These are phyloP conservation scores for Rhagoletis zephyria DNA, from an alignment of 1,140 invertebrate species.

Conservation along the genomic window DNA sequence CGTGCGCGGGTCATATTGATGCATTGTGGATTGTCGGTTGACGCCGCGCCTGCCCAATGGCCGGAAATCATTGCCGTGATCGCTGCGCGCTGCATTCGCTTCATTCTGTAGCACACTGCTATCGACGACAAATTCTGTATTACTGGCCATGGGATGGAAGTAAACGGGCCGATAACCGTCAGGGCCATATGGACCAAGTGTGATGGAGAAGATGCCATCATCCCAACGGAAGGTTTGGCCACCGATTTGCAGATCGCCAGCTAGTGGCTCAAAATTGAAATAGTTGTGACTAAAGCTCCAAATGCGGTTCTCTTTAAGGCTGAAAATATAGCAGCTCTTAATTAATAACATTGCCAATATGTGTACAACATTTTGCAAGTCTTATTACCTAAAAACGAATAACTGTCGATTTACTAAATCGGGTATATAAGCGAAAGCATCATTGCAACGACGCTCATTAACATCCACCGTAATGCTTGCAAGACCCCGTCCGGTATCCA, in stretches of 20 bases:
- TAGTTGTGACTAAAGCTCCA: constrained; percentile 83
- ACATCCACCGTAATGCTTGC: constrained; percentile 81
- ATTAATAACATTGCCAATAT: no score
- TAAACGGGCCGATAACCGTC: constrained; percentile 77
- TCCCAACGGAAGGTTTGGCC: constrained; percentile 81
- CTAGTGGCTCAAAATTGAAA: constrained; percentile 81
- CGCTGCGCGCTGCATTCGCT: constrained; percentile 75
- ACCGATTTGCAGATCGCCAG: constrained; percentile 80
- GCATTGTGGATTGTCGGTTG: constrained; percentile 78
- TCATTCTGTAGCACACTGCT: constrained; percentile 79
- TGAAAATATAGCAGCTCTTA: constrained; percentile 57
- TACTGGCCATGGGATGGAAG: constrained; percentile 81
- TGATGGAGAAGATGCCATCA: constrained; percentile 82
- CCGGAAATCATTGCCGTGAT: constrained; percentile 76
- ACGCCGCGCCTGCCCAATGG: constrained; percentile 78
- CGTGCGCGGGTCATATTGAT: constrained; percentile 76
- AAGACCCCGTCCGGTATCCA: constrained; percentile 74
- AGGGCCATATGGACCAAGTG: constrained; percentile 75
- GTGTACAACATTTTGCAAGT: not conserved
- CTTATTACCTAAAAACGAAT: constrained; percentile 77
- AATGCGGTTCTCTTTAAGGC: constrained; percentile 77
- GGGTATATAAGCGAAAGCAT: constrained; percentile 82
- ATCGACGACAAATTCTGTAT: constrained; percentile 79
- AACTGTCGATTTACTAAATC: constrained; percentile 80
- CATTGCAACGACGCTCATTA: constrained; percentile 75